phyloP scores from a whole-genome alignment of 2,888 invertebrate species.

The Andricus quercusramuli region DNA sequence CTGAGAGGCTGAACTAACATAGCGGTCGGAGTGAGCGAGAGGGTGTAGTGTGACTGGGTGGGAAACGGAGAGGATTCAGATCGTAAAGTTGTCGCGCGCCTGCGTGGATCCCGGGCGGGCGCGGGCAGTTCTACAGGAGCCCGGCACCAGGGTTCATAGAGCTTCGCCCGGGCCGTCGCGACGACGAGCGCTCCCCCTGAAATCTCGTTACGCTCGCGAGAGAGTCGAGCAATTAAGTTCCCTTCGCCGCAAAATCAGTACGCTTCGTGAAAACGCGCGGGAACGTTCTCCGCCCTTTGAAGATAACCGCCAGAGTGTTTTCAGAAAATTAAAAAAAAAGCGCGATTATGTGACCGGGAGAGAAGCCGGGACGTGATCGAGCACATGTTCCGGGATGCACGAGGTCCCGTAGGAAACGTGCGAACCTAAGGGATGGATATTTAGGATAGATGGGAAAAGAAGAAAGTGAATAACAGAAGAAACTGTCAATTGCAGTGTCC shows the following conservation, averaged over 20 bases:
- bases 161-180: slow-evolving; percentile 77
- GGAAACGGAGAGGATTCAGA: slow-evolving; percentile 64
- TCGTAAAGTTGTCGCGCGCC: slow-evolving; percentile 73
- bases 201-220: slow-evolving; percentile 53
- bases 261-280: slow-evolving; percentile 34
- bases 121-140: slow-evolving; percentile 77
- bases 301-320: neutral
- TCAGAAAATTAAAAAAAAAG: neutral
- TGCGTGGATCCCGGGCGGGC: slow-evolving; percentile 78
- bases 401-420: slow-evolving; percentile 22
- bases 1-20: slow-evolving; percentile 51
- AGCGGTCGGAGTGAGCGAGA: slow-evolving; percentile 51
- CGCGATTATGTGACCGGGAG: slow-evolving; percentile 50
- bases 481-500: slow-evolving; percentile 55
- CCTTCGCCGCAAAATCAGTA: slow-evolving; percentile 44
- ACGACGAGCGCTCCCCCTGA: slow-evolving; percentile 71
- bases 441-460: slow-evolving; percentile 50
- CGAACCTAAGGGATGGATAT: slow-evolving; percentile 40
- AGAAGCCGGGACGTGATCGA: slow-evolving; percentile 39
- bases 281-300: slow-evolving; percentile 8
- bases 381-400: slow-evolving; percentile 41
- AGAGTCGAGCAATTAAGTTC: slow-evolving; percentile 51
- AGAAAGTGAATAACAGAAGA: slow-evolving; percentile 48
- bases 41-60: slow-evolving; percentile 50
- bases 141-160: slow-evolving; percentile 76